A percentile compares a stretch with the other conserved stretches of the same genome.
Evolutionary conservation across 2,797 vertebrate species (phyloP).

Genomic region (Parotocinclus haroldoi): DNA sequence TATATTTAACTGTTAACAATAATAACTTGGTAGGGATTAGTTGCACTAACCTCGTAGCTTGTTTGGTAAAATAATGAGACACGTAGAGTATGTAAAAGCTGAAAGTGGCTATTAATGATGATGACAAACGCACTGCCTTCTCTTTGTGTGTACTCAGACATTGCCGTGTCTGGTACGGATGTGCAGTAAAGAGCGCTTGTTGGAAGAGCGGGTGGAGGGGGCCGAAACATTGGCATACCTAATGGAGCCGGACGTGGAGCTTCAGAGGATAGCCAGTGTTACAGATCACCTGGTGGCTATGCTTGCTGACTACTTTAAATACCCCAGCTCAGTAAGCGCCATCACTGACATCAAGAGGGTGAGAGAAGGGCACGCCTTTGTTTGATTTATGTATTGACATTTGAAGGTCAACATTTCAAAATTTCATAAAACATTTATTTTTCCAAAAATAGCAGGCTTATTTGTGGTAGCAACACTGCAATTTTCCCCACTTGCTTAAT

Average conservation of each 20-base stretch:
- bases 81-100: neutral
- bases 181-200: slow-evolving; percentile 94
- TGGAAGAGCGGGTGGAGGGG: slow-evolving; percentile 95
- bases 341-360: slow-evolving; percentile 99
- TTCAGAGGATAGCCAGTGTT: slow-evolving; percentile 96
- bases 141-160: slow-evolving; percentile 67
- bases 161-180: slow-evolving; percentile 95
- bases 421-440: slow-evolving; percentile 17
- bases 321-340: slow-evolving; percentile 96
- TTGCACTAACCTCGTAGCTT: too few species aligned
- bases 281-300: slow-evolving; percentile 95
- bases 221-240: slow-evolving; percentile 95
- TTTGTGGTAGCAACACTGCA: neutral
- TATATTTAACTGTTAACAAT: too few species aligned
- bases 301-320: slow-evolving; percentile 98
- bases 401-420: slow-evolving; percentile 21
- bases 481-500: too few species aligned
- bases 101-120: too few species aligned
- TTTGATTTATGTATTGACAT: slow-evolving; percentile 4
- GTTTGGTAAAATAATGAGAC: too few species aligned
- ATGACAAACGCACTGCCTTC: too few species aligned
- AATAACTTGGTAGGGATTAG: too few species aligned
- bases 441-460: neutral
- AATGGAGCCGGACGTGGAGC: slow-evolving; percentile 94
- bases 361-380: slow-evolving; percentile 37